Evolutionary conservation across 2,888 invertebrate genomes (phyloP), one percentile per base, ranked within the genome.

Genomic region (Agapostemon virescens): DNA sequence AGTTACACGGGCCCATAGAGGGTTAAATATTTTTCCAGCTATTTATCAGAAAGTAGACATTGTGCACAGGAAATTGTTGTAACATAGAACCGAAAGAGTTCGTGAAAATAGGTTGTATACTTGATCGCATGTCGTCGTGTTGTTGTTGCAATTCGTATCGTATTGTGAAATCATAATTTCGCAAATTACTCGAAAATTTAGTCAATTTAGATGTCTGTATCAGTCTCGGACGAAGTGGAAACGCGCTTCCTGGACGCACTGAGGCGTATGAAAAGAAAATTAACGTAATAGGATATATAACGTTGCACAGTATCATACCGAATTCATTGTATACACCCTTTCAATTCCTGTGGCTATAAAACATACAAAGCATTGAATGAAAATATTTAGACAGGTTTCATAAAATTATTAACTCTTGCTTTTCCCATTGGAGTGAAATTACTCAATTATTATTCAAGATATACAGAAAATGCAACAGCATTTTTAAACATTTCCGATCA

Each of bases 241-340:
- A 81, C 74, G 79, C 68, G 68, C 77, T 86, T 86, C 84, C 84
- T 77, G 81, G 75, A 76, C 70, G 78, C 82, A 84, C 70, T 84
- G 73, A 40, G 66, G 78, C 80, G 79, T 64, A 61, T 33, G 69
- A 72, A 71, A 82, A 74, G 58, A 79, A 74, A 67, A 75, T 82
- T 79, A 78, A 74, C 82, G 84, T 86, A 86, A 86, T 81, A 81
- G 86, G 74, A 82, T 80, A 74, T 74, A 55, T 26, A 80, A 69
- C 73, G 74, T 85, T 77, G 76, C 77, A 64, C 69, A 55, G 68
- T 72, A 78, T 74, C 69, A 77, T 71, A 58, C 45, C 13, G 68
- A 77, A 79, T 82, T 64, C 67, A 70, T 79, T 55, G 61, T 75
- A 33, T 68, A 11, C 11, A 66, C 30, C 55, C 61, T n/a, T 33